Evolutionary conservation across 2,888 invertebrate genomes (phyloP).

Genomic region (Nymphalis urticae): DNA sequence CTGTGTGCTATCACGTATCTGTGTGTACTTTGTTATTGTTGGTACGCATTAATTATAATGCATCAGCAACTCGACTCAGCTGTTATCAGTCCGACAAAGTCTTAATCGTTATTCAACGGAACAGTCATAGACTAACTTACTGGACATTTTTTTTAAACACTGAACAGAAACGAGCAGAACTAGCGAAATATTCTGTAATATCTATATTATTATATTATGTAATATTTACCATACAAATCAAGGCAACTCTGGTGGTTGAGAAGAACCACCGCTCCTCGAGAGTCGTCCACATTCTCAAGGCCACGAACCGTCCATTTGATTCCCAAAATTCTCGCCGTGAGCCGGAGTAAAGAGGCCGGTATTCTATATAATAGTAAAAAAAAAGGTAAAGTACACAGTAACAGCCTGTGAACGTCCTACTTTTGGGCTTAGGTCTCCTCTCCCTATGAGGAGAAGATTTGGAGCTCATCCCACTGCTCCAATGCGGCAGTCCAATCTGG

Average conservation of each 20-base stretch:
- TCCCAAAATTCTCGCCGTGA: conserved; percentile 83
- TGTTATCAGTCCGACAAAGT: too few species aligned
- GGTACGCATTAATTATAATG: not conserved
- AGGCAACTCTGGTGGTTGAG: conserved; percentile 95
- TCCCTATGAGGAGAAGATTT: too few species aligned
- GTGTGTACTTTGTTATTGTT: too few species aligned
- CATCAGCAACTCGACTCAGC: too few species aligned
- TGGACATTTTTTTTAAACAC: too few species aligned
- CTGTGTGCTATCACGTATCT: too few species aligned
- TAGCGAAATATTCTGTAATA: not conserved
- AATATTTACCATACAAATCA: conserved; percentile 88
- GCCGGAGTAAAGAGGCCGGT: conserved; percentile 84
- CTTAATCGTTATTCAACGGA: too few species aligned
- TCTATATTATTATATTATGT: not conserved
- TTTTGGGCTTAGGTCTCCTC: too few species aligned
- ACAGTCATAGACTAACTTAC: too few species aligned
- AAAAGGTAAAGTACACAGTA: not conserved
- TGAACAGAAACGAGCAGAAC: not conserved
- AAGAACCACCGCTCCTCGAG: conserved; percentile 89
- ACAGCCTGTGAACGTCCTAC: not conserved
- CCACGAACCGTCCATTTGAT: conserved; percentile 88
- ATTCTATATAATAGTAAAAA: conserved; percentile 69
- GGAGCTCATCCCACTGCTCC: too few species aligned
- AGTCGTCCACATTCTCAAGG: conserved; percentile 86
- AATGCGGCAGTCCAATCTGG: too few species aligned